These are phyloP conservation scores for Anagrus nilaparvatae DNA, from an alignment of 1,140 invertebrate species.

Conservation along the genomic window DNA sequence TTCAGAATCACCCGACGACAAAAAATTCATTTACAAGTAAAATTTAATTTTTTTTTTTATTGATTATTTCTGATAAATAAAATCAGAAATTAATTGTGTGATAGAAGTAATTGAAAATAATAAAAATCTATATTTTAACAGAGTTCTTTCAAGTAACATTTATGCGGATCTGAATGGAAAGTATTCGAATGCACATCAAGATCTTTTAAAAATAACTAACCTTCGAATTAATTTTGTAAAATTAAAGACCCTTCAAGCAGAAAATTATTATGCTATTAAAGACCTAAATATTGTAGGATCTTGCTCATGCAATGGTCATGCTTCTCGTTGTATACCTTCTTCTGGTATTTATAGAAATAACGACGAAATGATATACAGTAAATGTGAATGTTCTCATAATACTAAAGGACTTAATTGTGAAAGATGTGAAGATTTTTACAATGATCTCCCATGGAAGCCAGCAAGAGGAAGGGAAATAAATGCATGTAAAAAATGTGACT, in stretches of 20 bases:
- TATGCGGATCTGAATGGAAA: conserved; percentile 60
- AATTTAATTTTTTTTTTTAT: conserved; percentile 43
- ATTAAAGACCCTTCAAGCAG: conserved; percentile 69
- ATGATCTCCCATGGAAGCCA: conserved; percentile 90
- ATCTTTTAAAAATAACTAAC: conserved; percentile 75
- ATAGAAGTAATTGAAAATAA: too few relatives aligned
- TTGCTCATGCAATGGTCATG: conserved; percentile 98
- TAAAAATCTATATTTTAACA: conserved; percentile 30
- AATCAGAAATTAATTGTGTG: background rate
- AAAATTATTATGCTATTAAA: conserved; percentile 77
- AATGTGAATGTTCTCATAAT: conserved; percentile 89
- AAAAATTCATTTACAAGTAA: conserved; percentile 68
- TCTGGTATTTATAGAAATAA: conserved; percentile 44
- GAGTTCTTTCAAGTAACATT: conserved; percentile 62
- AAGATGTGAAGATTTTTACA: conserved; percentile 85
- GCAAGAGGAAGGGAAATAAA: conserved; percentile 85
- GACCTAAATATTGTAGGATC: conserved; percentile 95
- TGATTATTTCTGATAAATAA: background rate
- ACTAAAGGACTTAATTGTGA: conserved; percentile 90
- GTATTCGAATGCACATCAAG: conserved; percentile 65
- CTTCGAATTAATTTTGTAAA: conserved; percentile 69
- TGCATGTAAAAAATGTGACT: conserved; percentile 85
- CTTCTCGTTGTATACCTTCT: conserved; percentile 83
- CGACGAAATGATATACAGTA: conserved; percentile 87
- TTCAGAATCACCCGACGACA: conserved; percentile 60